Evolutionary conservation across 2,888 invertebrate genomes (phyloP), one percentile per base, ranked within the genome.

Genomic region (Nomada fucata): DNA sequence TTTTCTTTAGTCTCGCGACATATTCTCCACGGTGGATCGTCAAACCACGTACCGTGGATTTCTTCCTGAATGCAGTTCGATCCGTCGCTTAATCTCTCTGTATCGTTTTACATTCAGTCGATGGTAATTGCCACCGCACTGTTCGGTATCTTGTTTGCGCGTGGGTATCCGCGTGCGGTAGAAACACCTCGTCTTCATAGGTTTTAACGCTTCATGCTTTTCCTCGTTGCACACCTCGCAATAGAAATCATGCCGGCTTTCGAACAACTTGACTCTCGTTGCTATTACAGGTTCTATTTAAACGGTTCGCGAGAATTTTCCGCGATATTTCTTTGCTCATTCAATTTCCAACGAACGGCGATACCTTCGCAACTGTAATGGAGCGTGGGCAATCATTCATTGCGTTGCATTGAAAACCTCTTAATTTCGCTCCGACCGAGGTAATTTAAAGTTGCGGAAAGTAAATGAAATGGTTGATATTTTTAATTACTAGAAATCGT

Each of bases 21-120:
- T 36, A 36, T 36, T 36, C 36, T 69, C 44, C 50, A 20, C n/a
- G 29, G 26, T 57, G 29, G 20, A 29, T 69, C 44, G 7, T 20
- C 11, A 13, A 70, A 29, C 1, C n/a, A 3, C n/a, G 44, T 10
- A 59, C 59, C 13, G 15, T 20, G 64, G 29, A 59, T 57, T 59
- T 61, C 47, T 59, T 65, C 47, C 53, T 55, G 60, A 20, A 26
- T 20, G n/a, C 11, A 23, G 76, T 44, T 18, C 52, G 50, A 61
- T 70, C 55, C 75, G 73, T 77, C 63, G 69, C 63, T 78, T 68
- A 64, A 85, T 82, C 60, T 59, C 23, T 50, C 57, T n/a, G 60
- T 84, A 81, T 81, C 78, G 68, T 75, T 87, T 83, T 79, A 80
- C 76, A 76, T 70, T 65, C 71, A 59, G 77, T 69, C 57, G 64